Percentiles rank a stretch among this genome's conserved stretches.
Conservation (phyloP, 92 coral and sea anemone genomes). For the Epizoanthus rinbou region DNA sequence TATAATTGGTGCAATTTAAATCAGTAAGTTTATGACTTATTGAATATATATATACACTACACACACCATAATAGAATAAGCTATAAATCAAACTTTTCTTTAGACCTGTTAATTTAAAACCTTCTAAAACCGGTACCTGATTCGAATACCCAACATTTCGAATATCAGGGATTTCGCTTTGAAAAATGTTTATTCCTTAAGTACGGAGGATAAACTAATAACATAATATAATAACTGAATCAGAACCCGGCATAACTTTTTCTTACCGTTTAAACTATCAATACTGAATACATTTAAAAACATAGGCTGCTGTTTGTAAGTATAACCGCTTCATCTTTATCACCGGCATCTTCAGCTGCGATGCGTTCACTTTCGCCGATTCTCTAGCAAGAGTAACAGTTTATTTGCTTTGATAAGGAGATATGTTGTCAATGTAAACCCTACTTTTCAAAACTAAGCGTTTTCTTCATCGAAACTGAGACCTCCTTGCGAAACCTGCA, state of each 20-base stretch:
- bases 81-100: too few species aligned
- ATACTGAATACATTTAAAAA: background rate
- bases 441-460: background rate
- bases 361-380: background rate
- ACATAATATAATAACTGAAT: background rate
- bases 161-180: background rate
- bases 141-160: background rate
- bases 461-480: background rate
- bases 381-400: background rate
- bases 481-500: background rate
- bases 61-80: too few species aligned
- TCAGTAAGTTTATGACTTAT: too few species aligned
- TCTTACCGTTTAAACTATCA: background rate
- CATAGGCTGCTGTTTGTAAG: constrained; percentile 10
- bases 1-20: too few species aligned
- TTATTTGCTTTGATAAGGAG: too few species aligned
- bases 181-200: background rate
- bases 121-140: background rate
- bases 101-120: too few species aligned
- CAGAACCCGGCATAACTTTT: background rate
- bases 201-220: too few species aligned
- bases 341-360: background rate
- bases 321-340: background rate
- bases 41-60: too few species aligned
- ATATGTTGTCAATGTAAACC: background rate